Conservation (phyloP, 2,113 vertebrate genomes). For the Mohoua ochrocephala region DNA sequence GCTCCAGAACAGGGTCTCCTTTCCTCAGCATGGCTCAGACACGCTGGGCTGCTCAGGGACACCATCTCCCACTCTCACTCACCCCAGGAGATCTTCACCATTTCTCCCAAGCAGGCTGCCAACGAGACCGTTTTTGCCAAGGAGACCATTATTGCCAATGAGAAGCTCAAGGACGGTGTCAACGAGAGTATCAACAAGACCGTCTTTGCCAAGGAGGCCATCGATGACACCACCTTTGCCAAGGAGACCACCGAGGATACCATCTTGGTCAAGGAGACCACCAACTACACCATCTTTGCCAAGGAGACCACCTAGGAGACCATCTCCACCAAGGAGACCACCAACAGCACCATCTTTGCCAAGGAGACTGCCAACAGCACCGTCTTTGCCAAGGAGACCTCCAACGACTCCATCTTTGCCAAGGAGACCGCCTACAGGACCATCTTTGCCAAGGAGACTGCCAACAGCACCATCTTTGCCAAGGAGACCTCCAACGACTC, state of each 20-base stretch:
- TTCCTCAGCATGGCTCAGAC: not conserved
- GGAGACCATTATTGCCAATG: not conserved
- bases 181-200: constrained; percentile 3
- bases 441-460: fast-evolving
- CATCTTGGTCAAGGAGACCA: not conserved
- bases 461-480: fast-evolving
- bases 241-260: not conserved
- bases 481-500: fast-evolving
- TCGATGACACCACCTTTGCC: not conserved
- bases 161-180: not conserved
- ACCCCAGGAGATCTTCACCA: not conserved
- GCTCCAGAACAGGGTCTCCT: not conserved
- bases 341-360: not conserved
- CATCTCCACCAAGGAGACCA: not conserved
- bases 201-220: not conserved
- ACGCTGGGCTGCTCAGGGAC: fast-evolving
- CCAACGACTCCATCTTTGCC: fast-evolving
- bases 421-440: not conserved
- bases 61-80: not conserved
- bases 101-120: not conserved
- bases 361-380: not conserved
- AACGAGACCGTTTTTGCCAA: not conserved
- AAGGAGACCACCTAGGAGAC: not conserved
- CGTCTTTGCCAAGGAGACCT: fast-evolving
- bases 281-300: not conserved